Base-by-base conservation (phyloP, 2,113 vertebrate genomes). In the Glareola pratincola region DNA sequence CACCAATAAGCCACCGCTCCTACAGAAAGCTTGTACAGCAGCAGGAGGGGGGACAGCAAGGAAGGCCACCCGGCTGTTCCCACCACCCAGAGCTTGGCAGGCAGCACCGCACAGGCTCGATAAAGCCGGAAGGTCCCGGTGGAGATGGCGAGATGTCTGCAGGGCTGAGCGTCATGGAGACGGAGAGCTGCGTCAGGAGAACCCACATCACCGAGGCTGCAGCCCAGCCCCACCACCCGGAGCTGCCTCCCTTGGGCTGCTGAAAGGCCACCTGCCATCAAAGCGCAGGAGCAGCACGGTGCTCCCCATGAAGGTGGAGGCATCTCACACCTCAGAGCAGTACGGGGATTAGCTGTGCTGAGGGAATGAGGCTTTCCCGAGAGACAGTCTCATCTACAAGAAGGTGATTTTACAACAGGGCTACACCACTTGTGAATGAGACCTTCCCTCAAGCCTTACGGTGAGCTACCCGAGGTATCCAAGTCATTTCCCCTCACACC, bases 261-360 rank as follows among this genome's bases (percentile, higher is more conserved):
- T 1, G 3, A 41, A 41, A 41, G 29, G 24, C 21, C 62, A 53
- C 43, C 13, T 2, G 0, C 45, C 48, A 15, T 2, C 0, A 0
- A 21, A 68, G 48, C 2, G 3, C n/a, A 41, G 34, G 30, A 60
- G 16, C 47, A 47, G 29, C 3, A 1, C 0, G 4, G 22, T 29
- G 75, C 57, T 51, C 39, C 57, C 45, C n/a, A 6, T 0, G 2
- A 0, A 14, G 22, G 74, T 41, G 45, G 15, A 45, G 23, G 10
- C 14, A 45, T 4, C 27, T 36, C 39, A 47, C 2, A 6, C 43
- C 59, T 43, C 45, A 53, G 56, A 69, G 48, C 2, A 0, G 13
- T 5, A 22, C 0, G 0, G 20, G 3, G 8, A 51, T 29, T 2
- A 56, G 34, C 9, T 41, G 45, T 37, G 39, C 43, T 2, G 2